A percentile compares a stretch with the other conserved stretches of the same genome.
Conservation (phyloP, 2,113 vertebrate species). For the Furnarius figulus region DNA sequence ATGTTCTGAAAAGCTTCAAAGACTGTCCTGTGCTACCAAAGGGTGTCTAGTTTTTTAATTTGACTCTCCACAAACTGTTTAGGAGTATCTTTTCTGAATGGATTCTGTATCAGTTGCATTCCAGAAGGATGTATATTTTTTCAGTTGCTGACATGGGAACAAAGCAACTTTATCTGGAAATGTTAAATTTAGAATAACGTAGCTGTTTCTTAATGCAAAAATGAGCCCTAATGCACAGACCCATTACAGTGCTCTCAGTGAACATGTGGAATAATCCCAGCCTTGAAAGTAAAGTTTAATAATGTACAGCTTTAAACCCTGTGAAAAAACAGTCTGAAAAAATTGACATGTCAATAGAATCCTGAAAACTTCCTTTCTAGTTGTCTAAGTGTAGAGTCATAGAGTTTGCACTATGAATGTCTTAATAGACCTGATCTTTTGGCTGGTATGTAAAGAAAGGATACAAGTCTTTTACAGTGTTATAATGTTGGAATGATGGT, state of each 20-base stretch:
- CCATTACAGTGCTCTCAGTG: background rate
- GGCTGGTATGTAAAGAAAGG: background rate
- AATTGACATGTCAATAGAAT: background rate
- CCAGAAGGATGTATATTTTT: background rate
- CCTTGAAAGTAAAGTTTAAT: background rate
- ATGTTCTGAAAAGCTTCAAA: background rate
- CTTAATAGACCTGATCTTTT: background rate
- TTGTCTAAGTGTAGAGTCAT: background rate
- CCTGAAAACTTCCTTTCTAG: background rate
- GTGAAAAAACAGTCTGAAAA: background rate
- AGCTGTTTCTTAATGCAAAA: background rate
- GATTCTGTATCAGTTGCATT: background rate
- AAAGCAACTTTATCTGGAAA: background rate
- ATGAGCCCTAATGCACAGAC: background rate
- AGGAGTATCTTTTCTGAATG: background rate
- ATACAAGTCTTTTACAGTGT: background rate
- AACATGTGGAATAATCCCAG: background rate
- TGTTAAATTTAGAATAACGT: background rate
- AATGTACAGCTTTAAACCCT: background rate
- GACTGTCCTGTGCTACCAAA: background rate
- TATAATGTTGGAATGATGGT: background rate
- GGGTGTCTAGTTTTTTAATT: background rate
- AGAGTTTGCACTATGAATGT: background rate
- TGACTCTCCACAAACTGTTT: background rate
- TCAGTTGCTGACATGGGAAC: background rate